Evolutionary conservation across 2,113 vertebrate genomes (phyloP).

Genomic region (Capra hircus): DNA sequence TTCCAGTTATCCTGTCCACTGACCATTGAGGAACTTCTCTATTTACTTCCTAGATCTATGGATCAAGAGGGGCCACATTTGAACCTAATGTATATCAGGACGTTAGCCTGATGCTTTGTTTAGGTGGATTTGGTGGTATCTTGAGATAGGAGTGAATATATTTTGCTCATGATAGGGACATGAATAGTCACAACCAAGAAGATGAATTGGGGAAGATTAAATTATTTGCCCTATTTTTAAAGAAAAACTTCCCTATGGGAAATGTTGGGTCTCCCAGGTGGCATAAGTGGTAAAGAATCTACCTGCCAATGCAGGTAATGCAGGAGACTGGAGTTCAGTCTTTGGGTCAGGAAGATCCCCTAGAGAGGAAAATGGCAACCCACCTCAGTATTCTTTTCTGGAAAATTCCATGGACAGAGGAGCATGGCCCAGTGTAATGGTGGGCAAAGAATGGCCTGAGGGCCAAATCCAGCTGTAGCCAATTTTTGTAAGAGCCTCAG

Average conservation of each 20-base stretch:
- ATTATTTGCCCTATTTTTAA: neutral
- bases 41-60: neutral
- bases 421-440: neutral
- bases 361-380: neutral
- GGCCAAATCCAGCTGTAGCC: neutral
- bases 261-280: neutral
- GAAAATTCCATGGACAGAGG: neutral
- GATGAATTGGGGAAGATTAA: neutral
- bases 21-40: neutral
- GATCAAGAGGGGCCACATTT: neutral
- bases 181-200: neutral
- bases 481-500: neutral
- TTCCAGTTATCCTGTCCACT: neutral
- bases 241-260: neutral
- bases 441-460: neutral
- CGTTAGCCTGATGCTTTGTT: neutral
- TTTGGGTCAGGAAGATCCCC: neutral
- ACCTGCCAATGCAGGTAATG: neutral
- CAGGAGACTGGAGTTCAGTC: neutral
- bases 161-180: neutral
- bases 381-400: neutral
- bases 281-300: neutral
- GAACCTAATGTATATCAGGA: neutral
- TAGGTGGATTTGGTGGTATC: neutral
- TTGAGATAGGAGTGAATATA: neutral